Evolutionary conservation across 2,888 invertebrate species (phyloP), one percentile per base, ranked within the genome.

Genomic region (Caenorhabditis japonica): DNA sequence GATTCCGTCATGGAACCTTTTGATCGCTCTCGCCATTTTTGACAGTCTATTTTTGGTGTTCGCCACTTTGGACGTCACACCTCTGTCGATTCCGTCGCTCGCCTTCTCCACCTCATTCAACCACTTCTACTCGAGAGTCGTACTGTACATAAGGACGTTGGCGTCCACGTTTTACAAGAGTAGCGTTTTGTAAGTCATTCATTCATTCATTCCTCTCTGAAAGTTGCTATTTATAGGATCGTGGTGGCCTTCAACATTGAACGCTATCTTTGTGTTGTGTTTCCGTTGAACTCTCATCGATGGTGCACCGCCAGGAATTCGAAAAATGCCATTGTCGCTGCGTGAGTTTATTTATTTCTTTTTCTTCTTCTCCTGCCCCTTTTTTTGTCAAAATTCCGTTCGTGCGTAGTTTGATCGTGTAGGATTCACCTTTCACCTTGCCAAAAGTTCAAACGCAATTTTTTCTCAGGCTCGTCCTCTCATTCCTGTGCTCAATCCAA

Each of bases 201-300:
- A 27, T 0, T 2, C 3, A 41, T 46, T 21, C 15, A 36, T 13
- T 36, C 10, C n/a, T 8, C 12, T 21, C 19, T 46, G 13, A 2
- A 13, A 7, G 12, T 10, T 15, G 25, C 21, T 17, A 36, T 62
- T 76, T 82, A 52, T 68, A 87, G 87, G 59, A 81, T 87, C 30
- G 87, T 87, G 2, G 84, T 87, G 7, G 85, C 87, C 19, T 87
- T 87, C 79, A 87, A 87, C 69, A 70, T 87, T 17, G 87, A 87
- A 66, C 72, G 87, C n/a, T 87, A 85, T 71, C 80, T 87, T 15
- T 87, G 84, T 60, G 87, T 87, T n/a, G 85, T 86, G 39, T 80
- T 80, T 53, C 87, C 87, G 5, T 68, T 87, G 34, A 77, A 81
- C 43, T 82, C 84, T 2, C 83, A 83, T 75, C 75, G 83, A 23